These are phyloP conservation scores for Neelides sp. DNA, from an alignment of 1,140 invertebrate species.

Conservation along the genomic window DNA sequence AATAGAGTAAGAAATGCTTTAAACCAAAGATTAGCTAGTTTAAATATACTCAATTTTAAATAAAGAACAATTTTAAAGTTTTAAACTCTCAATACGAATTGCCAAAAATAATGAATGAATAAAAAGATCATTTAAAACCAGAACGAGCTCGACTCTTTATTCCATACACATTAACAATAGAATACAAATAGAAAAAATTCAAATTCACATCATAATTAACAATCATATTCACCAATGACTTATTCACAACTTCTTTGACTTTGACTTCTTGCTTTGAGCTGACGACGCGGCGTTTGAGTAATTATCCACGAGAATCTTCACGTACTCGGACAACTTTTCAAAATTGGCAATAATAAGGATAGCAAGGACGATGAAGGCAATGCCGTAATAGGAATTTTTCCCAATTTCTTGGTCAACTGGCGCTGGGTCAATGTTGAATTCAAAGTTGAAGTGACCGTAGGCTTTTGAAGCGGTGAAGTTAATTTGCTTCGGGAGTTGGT, in stretches of 20 bases:
- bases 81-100: no score
- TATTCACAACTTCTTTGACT: slow-evolving; percentile 16
- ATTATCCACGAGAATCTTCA: slow-evolving; percentile 11
- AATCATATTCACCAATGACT: background rate
- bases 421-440: slow-evolving; percentile 23
- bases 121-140: no score
- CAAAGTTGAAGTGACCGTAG: slow-evolving; percentile 23
- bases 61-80: no score
- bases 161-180: no score
- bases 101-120: no score
- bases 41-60: no score
- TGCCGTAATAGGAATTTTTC: slow-evolving; percentile 27
- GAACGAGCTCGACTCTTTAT: no score
- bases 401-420: slow-evolving; percentile 28
- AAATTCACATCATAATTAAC: no score
- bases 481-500: slow-evolving; percentile 20
- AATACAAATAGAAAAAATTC: no score
- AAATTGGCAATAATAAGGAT: slow-evolving; percentile 21
- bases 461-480: slow-evolving; percentile 23
- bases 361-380: slow-evolving; percentile 20
- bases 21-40: no score
- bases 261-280: slow-evolving; percentile 16
- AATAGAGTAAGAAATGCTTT: no score
- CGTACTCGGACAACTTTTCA: slow-evolving; percentile 12
- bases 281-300: slow-evolving; percentile 2